These are phyloP conservation scores for Drosophila equinoxialis DNA, from an alignment of 1,140 invertebrate genomes.

Conservation along the genomic window DNA sequence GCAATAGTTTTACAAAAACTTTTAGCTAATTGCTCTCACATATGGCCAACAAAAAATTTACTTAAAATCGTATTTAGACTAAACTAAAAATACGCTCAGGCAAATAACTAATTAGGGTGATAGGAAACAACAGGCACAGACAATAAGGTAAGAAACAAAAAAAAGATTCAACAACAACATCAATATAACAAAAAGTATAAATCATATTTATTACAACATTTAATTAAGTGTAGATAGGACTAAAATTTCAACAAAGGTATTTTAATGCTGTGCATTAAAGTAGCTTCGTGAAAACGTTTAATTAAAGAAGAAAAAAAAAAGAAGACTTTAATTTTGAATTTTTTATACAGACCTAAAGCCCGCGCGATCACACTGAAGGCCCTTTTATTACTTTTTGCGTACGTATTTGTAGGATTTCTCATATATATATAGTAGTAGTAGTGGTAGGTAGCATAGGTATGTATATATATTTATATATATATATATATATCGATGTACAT, in stretches of 20 bases:
- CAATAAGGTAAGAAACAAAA: conserved; percentile 14
- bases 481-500: background rate
- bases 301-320: background rate
- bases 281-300: conserved; percentile 2
- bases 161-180: conserved; percentile 33
- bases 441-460: conserved; percentile 24
- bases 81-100: conserved; percentile 64
- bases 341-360: conserved; percentile 74
- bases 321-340: conserved; percentile 37
- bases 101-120: conserved; percentile 30
- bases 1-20: conserved; percentile 42
- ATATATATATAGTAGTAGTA: conserved; percentile 6
- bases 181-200: conserved; percentile 34
- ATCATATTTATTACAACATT: conserved; percentile 24
- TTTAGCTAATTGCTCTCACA: conserved; percentile 39
- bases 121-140: conserved; percentile 18
- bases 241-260: background rate
- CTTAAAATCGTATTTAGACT: conserved; percentile 37
- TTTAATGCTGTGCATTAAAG: background rate
- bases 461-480: conserved; percentile 11
- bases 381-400: conserved; percentile 34
- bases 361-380: conserved; percentile 62
- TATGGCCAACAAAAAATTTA: conserved; percentile 23
- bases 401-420: conserved; percentile 25
- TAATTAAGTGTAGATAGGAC: conserved; percentile 32